phyloP scores from a whole-genome alignment of 2,113 vertebrate genomes.

The Elaphurus davidianus region DNA sequence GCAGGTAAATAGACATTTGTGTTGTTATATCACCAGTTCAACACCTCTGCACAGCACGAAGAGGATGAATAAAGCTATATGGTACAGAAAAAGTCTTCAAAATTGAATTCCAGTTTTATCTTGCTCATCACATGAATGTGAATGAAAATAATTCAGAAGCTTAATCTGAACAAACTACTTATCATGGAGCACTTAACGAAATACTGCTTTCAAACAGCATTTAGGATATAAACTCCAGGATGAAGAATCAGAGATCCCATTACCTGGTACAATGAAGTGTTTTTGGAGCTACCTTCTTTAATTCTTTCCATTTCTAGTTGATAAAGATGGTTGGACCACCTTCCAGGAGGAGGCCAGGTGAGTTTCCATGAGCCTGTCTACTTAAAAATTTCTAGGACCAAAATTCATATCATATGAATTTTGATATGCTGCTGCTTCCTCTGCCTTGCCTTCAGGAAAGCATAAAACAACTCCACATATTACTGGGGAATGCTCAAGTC shows the following conservation, averaged over 20 bases:
- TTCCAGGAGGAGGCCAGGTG: background rate
- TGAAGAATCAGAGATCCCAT: background rate
- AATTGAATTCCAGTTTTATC: constrained; percentile 38
- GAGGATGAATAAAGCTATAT: background rate
- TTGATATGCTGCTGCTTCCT: background rate
- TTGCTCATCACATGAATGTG: constrained; percentile 15
- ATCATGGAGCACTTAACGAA: background rate
- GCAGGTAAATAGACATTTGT: background rate
- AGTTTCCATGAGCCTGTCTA: background rate
- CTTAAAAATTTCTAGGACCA: background rate
- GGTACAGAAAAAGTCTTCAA: background rate
- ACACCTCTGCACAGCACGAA: background rate
- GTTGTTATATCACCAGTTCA: background rate
- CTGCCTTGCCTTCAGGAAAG: background rate
- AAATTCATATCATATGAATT: background rate
- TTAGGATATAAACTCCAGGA: background rate
- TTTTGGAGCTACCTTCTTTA: background rate
- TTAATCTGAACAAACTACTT: constrained; percentile 44
- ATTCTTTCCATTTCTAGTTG: background rate
- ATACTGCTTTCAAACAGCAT: background rate
- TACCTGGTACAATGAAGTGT: background rate
- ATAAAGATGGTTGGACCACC: background rate
- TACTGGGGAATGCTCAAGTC: background rate
- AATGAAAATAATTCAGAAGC: constrained; percentile 36
- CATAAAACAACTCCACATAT: background rate